Evolutionary conservation across 2,113 vertebrate species (phyloP), one percentile per base, ranked within the genome.

Genomic region (Spilogale gracilis): DNA sequence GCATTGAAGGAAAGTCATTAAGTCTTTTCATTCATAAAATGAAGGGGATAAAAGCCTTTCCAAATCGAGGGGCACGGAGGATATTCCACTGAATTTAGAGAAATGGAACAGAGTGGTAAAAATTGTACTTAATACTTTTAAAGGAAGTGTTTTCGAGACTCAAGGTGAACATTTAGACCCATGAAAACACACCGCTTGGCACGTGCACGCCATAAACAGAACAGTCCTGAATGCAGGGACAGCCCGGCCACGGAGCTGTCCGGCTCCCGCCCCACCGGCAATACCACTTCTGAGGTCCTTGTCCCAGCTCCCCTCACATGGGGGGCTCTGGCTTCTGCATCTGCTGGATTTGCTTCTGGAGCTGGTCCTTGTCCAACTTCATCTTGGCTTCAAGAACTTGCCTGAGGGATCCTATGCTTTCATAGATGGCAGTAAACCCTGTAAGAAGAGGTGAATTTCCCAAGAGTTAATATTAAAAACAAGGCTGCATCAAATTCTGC

Each of bases 361-460:
- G 97, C 38, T 99, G 99, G 6, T 99, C 99, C 97, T 97, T 99
- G 97, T 99, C 99, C 96, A 99, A 97, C 95, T 99, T 99, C 98
- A 99, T 99, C 98, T 99, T 99, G 0, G 98, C 98, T 97, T 99
- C 99, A 0, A 99, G 98, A 86, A 99, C 98, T 98, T 99, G 98
- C 90, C 98, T 98, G 90, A 99, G 98, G 76, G 99, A 99, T 38
- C 98, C 98, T 91, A 99, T 99, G 98, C 98, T 99, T 94, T 99
- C 99, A 60, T 99, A 99, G 97, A 99, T 98, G 60, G 99, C 98
- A 43, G 99, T 97, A 98, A 99, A 99, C 58, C 99, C 99, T 99
- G 78, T 18, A 91, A 45, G 80, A 43, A 90, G 30, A 97, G 63
- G 71, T 9, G 96, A 91, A 96, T 21, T 61, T 83, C 54, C 87